Conservation (phyloP, 1,140 invertebrate species). For the Colletes gigas region DNA sequence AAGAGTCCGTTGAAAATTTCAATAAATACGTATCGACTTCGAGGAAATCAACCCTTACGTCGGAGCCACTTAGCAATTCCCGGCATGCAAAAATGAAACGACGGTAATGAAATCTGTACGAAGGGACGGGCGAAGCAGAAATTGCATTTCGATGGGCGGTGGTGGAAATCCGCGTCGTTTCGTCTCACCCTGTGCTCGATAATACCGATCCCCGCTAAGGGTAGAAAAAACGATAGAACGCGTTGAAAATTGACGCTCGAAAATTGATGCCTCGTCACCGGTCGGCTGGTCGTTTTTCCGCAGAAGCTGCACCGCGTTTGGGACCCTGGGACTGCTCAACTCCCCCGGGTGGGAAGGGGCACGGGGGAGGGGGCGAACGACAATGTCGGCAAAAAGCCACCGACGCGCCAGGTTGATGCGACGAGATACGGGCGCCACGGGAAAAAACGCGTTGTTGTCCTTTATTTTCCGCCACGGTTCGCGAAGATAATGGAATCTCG, state of each 20-base stretch:
- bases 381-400: conserved; percentile 47
- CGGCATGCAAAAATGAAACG: no score
- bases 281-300: background rate
- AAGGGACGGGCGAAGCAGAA: no score
- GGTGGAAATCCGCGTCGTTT: no score
- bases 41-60: no score
- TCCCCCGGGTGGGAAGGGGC: conserved; percentile 27
- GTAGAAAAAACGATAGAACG: background rate
- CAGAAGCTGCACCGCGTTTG: conserved; percentile 9
- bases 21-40: no score
- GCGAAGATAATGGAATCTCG: conserved; percentile 39
- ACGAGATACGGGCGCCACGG: conserved; percentile 44
- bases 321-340: conserved; percentile 4
- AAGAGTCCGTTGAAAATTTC: no score
- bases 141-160: no score
- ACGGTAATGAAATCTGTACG: no score
- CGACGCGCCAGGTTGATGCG: conserved; percentile 44
- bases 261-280: background rate
- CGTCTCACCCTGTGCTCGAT: no score
- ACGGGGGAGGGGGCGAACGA: background rate
- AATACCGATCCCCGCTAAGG: background rate
- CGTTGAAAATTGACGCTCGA: background rate
- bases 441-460: conserved; percentile 40
- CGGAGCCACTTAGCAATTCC: no score
- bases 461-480: conserved; percentile 46